phyloP scores from a whole-genome alignment of 2,113 vertebrate genomes.

The Malurus elegans region DNA sequence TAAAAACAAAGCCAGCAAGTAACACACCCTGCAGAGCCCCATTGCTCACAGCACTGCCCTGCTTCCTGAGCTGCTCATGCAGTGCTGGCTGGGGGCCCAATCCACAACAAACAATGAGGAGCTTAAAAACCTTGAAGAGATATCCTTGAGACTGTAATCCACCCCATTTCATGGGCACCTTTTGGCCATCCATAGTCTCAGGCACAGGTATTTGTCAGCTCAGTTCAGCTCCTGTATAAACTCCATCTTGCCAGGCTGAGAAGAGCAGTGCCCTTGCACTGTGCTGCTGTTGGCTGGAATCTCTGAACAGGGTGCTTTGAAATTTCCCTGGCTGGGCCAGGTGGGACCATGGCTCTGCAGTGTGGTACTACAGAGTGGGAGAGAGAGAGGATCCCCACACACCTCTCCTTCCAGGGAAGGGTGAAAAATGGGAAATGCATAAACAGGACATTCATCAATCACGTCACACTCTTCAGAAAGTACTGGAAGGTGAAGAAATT shows the following conservation, averaged over 20 bases:
- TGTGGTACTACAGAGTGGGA: rapidly evolving
- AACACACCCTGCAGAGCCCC: neutral
- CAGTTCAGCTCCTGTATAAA: neutral
- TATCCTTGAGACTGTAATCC: neutral
- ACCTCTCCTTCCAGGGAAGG: neutral
- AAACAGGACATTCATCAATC: neutral
- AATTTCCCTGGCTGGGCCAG: neutral
- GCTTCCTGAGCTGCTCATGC: neutral
- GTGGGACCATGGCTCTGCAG: neutral
- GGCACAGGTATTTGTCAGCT: neutral
- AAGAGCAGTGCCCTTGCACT: rapidly evolving
- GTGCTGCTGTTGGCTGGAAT: neutral
- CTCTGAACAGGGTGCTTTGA: neutral
- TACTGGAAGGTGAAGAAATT: neutral
- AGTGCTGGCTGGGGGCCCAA: neutral
- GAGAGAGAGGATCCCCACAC: neutral
- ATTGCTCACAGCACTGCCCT: neutral
- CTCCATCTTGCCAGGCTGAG: neutral
- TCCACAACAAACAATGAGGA: neutral
- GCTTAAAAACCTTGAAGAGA: neutral
- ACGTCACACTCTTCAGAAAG: neutral
- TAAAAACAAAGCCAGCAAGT: neutral
- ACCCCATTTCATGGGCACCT: neutral
- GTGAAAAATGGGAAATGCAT: neutral
- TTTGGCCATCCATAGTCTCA: neutral